Evolutionary conservation across 2,797 vertebrate species (phyloP).

Genomic region (Hoplostethus mediterraneus): DNA sequence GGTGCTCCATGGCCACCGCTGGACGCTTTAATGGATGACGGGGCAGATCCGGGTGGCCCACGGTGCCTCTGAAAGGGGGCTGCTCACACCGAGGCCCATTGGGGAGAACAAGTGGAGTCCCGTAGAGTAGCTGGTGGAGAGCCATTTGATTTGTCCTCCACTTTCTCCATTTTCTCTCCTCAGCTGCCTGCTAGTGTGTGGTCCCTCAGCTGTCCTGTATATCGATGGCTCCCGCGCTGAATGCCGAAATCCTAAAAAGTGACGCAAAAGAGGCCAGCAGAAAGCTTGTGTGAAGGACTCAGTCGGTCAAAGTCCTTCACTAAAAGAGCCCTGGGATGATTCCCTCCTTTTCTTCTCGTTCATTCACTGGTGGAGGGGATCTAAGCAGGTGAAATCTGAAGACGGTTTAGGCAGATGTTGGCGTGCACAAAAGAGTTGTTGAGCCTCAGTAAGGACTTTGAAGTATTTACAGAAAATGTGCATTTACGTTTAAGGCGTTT

Average conservation of each 20-base stretch:
- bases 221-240: conserved; percentile 64
- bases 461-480: conserved; percentile 62
- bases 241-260: conserved; percentile 49
- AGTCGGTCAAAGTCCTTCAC: conserved; percentile 40
- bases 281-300: conserved; percentile 25
- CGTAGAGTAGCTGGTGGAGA: conserved; percentile 78
- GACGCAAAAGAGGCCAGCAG: conserved; percentile 58
- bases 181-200: conserved; percentile 71
- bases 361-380: conserved; percentile 32
- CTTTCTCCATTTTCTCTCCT: conserved; percentile 32
- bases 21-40: conserved; percentile 78
- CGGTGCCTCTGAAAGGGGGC: conserved; percentile 58
- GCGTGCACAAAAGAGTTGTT: conserved; percentile 44
- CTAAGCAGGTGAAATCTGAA: conserved; percentile 57
- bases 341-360: conserved; percentile 23
- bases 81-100: conserved; percentile 51
- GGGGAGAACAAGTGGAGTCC: conserved; percentile 73
- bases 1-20: conserved; percentile 32
- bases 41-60: conserved; percentile 73
- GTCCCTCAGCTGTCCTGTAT: conserved; percentile 60
- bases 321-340: conserved; percentile 15
- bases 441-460: conserved; percentile 52
- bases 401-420: conserved; percentile 66
- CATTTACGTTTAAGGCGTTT: conserved; percentile 55
- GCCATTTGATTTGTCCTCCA: conserved; percentile 73